Evolutionary conservation across 2,113 vertebrate species (phyloP).

Genomic region (Ancistrus triradiatus): DNA sequence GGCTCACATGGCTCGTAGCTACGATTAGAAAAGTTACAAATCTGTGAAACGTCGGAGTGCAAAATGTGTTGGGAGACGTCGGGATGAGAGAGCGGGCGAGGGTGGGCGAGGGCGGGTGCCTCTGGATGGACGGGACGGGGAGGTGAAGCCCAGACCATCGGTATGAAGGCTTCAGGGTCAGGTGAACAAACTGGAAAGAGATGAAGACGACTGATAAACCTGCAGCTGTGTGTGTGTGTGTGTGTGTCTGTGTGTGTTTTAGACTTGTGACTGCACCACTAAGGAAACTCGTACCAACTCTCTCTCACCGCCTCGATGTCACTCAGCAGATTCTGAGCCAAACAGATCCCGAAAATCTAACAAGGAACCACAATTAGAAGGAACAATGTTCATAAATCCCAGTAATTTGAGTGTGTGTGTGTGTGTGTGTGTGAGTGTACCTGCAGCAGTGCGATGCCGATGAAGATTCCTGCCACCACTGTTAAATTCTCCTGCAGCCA

Average conservation of each 20-base stretch:
- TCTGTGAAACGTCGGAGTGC: too few species aligned
- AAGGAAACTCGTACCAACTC: conserved; percentile 84
- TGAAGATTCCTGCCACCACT: conserved; percentile 96
- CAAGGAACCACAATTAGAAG: conserved; percentile 1
- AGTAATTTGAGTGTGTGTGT: too few species aligned
- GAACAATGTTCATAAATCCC: too few species aligned
- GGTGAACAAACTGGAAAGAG: conserved; percentile 67
- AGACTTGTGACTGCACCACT: too few species aligned
- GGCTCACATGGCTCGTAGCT: too few species aligned
- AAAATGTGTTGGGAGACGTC: too few species aligned
- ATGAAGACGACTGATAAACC: not conserved
- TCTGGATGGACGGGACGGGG: conserved; percentile 10
- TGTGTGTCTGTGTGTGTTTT: too few species aligned
- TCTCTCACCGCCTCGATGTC: conserved; percentile 97
- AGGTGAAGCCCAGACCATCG: not conserved
- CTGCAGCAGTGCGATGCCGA: conserved; percentile 94
- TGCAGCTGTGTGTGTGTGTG: not conserved
- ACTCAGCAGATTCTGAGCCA: conserved; percentile 97
- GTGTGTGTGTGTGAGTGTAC: conserved; percentile 53
- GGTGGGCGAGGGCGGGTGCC: too few species aligned
- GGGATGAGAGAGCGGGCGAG: too few species aligned
- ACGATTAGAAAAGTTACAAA: too few species aligned
- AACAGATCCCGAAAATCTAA: conserved; percentile 97
- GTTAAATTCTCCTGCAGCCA: conserved; percentile 98
- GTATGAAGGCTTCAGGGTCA: conserved; percentile 39